phyloP scores from a whole-genome alignment of 1,140 invertebrate species.

The Goniozus legneri region DNA sequence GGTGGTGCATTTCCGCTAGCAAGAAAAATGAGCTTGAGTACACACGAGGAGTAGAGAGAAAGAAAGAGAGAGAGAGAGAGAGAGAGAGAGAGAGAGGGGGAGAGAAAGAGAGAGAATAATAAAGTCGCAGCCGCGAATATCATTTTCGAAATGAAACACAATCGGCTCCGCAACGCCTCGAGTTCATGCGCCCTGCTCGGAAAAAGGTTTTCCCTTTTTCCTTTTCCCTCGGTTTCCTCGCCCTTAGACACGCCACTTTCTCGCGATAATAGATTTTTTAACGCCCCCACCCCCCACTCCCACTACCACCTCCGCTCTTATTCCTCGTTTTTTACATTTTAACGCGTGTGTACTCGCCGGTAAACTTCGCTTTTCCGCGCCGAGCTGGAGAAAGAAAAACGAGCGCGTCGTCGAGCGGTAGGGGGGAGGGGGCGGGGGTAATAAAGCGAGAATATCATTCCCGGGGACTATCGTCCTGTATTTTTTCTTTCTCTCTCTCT shows the following conservation, averaged over 20 bases:
- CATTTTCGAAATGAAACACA: conserved; percentile 34
- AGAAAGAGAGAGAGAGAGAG: conserved; percentile 1
- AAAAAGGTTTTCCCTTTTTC: too few species aligned
- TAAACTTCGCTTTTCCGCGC: too few species aligned
- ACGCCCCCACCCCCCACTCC: not conserved
- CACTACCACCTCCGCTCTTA: not conserved
- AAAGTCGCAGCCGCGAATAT: conserved; percentile 24
- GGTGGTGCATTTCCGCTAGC: too few species aligned
- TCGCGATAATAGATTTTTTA: not conserved
- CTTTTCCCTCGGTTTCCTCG: not conserved
- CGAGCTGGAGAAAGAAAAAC: too few species aligned
- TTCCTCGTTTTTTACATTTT: not conserved
- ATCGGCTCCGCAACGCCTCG: conserved; percentile 9
- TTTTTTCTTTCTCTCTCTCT: not conserved
- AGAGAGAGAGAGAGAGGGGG: not conserved
- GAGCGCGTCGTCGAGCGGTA: too few species aligned
- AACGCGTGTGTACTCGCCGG: too few species aligned
- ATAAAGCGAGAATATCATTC: too few species aligned
- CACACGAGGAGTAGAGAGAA: conserved; percentile 14
- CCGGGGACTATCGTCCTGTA: too few species aligned
- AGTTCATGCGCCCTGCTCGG: not conserved
- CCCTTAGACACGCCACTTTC: too few species aligned
- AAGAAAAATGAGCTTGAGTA: too few species aligned
- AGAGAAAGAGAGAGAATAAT: conserved; percentile 7
- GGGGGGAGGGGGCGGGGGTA: too few species aligned